Percentiles rank a stretch among this genome's conserved stretches.
Evolutionary conservation across 2,113 vertebrate species (phyloP).

Genomic region (Tachycineta bicolor): DNA sequence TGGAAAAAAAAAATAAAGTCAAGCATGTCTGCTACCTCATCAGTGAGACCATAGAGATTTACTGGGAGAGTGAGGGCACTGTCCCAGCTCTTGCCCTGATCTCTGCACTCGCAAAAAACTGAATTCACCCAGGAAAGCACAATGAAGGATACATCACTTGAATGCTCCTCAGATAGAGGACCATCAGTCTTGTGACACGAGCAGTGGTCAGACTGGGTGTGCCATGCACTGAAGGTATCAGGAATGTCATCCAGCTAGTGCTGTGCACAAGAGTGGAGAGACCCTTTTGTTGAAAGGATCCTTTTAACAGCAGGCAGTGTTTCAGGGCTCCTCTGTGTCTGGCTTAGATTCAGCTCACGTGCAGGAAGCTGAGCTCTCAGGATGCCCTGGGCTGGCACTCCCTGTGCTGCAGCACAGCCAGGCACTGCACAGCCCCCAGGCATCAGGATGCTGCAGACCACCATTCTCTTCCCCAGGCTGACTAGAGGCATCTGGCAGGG

Average conservation of each 20-base stretch:
- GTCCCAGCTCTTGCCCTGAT: not conserved
- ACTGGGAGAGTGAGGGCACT: not conserved
- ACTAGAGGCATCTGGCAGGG: not conserved
- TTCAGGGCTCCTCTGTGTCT: not conserved
- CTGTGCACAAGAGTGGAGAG: not conserved
- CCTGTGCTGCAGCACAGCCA: rapidly evolving
- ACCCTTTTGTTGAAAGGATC: not conserved
- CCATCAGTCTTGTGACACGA: not conserved
- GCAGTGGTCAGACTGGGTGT: not conserved
- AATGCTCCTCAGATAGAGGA: not conserved
- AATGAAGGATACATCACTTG: not conserved
- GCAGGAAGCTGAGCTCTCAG: not conserved
- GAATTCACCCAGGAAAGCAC: not conserved
- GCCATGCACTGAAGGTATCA: not conserved
- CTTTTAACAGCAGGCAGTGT: not conserved
- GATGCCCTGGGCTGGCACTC: not conserved
- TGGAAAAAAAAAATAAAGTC: not conserved
- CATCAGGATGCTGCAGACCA: not conserved
- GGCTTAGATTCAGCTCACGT: not conserved
- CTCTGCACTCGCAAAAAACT: not conserved
- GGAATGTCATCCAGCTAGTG: not conserved
- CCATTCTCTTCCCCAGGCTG: not conserved
- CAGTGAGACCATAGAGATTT: not conserved
- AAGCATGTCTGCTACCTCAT: not conserved
- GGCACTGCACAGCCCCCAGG: rapidly evolving